Evolutionary conservation across 2,797 vertebrate species (phyloP).

Genomic region (Enteromius afrohamiltoni): DNA sequence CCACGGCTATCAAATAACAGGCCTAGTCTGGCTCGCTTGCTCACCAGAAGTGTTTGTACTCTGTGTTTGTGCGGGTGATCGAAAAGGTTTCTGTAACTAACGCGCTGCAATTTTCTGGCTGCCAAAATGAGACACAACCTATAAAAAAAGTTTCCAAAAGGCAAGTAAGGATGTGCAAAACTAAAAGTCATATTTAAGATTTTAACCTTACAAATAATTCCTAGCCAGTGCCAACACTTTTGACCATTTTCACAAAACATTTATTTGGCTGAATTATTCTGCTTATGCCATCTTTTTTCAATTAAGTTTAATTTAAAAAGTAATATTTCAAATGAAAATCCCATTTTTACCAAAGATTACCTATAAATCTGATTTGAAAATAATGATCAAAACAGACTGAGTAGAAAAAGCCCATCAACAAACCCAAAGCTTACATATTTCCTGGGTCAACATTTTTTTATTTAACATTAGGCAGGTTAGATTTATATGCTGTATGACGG

Average conservation of each 20-base stretch:
- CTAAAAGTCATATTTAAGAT: neutral
- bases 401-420: neutral
- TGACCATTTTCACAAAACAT: neutral
- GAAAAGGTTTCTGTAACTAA: slow-evolving; percentile 15
- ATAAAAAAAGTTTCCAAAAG: neutral
- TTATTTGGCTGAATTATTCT: neutral
- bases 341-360: neutral
- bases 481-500: neutral
- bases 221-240: neutral
- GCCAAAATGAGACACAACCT: slow-evolving; percentile 1
- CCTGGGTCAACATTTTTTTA: neutral
- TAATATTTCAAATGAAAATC: neutral
- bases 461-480: neutral
- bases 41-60: slow-evolving; percentile 31
- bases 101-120: slow-evolving; percentile 14
- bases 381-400: neutral
- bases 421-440: neutral
- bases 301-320: neutral
- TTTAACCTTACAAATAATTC: neutral
- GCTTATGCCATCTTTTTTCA: neutral
- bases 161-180: neutral
- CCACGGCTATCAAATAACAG: slow-evolving; percentile 38
- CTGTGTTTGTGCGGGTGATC: neutral
- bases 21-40: slow-evolving; percentile 28
- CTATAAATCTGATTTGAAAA: neutral